A percentile compares a stretch with the other conserved stretches of the same genome.
These are phyloP conservation scores for Anolis carolinensis DNA, from an alignment of 2,113 vertebrate genomes.

Conservation along the genomic window DNA sequence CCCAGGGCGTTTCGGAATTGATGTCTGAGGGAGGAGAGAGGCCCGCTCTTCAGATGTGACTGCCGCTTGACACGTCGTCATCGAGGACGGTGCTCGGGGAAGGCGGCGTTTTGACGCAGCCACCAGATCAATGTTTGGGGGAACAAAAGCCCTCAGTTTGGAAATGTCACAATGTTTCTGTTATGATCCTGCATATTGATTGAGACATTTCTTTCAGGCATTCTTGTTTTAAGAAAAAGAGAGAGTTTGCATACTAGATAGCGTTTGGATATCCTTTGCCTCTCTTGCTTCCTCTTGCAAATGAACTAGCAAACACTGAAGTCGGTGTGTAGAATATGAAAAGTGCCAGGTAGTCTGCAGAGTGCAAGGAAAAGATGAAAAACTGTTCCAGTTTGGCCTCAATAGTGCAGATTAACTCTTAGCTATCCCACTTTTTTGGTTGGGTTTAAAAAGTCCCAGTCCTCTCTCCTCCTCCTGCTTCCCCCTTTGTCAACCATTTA, in stretches of 20 bases:
- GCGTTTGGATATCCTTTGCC: background rate
- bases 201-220: background rate
- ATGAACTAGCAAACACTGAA: too few relatives aligned
- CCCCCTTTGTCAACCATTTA: too few relatives aligned
- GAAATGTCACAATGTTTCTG: conserved; percentile 28
- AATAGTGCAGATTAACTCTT: too few relatives aligned
- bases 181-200: conserved; percentile 6
- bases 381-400: too few relatives aligned
- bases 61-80: background rate
- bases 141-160: conserved; percentile 1
- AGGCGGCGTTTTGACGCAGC: background rate
- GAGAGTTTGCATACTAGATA: background rate
- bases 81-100: background rate
- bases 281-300: background rate
- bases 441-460: too few relatives aligned
- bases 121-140: background rate
- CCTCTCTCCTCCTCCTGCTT: too few relatives aligned
- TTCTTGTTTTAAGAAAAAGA: background rate
- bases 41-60: background rate
- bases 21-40: background rate
- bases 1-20: background rate
- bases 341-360: too few relatives aligned
- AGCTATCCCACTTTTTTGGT: too few relatives aligned
- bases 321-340: background rate
- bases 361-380: too few relatives aligned